Conservation (phyloP, 2,888 invertebrate genomes). For the Esperia sulphurella region DNA sequence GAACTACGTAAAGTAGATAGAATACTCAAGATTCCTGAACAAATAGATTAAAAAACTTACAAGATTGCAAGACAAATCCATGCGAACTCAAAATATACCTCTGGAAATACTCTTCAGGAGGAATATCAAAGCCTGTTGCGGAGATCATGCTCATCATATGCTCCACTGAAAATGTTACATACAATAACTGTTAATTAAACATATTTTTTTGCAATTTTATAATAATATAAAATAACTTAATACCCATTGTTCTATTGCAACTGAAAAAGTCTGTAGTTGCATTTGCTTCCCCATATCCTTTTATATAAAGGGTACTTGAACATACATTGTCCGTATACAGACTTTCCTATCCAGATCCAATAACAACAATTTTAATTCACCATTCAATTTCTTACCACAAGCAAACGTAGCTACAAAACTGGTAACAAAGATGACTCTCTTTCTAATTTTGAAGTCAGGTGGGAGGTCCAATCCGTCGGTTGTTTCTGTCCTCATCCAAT, state of each 20-base stretch:
- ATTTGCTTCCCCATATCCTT: too few relatives aligned
- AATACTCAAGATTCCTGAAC: too few relatives aligned
- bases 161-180: constrained; percentile 76
- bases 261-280: too few relatives aligned
- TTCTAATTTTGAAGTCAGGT: constrained; percentile 37
- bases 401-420: constrained; percentile 38
- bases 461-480: constrained; percentile 29
- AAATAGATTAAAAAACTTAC: constrained; percentile 36
- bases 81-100: constrained; percentile 57
- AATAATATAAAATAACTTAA: too few relatives aligned
- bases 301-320: too few relatives aligned
- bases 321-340: too few relatives aligned
- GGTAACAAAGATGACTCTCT: constrained; percentile 34
- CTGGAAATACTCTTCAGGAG: constrained; percentile 45
- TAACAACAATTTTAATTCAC: too few relatives aligned
- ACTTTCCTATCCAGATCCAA: too few relatives aligned
- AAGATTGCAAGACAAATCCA: constrained; percentile 58
- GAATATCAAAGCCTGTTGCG: constrained; percentile 57
- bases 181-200: too few relatives aligned
- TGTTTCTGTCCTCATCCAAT: constrained; percentile 44
- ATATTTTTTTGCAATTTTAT: too few relatives aligned
- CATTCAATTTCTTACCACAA: constrained; percentile 28
- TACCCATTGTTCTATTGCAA: too few relatives aligned
- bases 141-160: constrained; percentile 81
- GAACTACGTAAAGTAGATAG: too few relatives aligned